A percentile compares a stretch with the other conserved stretches of the same genome.
Evolutionary conservation across 2,797 vertebrate species (phyloP).

Genomic region (Geotrypetes seraphini): DNA sequence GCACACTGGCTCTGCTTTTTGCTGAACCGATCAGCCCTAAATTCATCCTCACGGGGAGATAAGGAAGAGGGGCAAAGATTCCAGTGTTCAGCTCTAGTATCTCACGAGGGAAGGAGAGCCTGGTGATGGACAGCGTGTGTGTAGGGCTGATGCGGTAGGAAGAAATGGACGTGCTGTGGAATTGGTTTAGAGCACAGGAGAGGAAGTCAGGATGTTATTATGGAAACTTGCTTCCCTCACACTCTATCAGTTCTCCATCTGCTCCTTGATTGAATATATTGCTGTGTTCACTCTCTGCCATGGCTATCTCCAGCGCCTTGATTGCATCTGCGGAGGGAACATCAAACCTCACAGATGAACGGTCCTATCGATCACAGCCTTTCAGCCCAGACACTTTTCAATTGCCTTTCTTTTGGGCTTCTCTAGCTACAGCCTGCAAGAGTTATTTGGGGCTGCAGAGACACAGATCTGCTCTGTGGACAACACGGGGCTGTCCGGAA

Average conservation of each 20-base stretch:
- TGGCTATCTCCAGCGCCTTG: conserved; percentile 28
- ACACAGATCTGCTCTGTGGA: too few relatives aligned
- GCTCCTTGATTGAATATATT: conserved; percentile 45
- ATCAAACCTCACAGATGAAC: conserved; percentile 27
- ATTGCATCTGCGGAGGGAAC: conserved; percentile 35
- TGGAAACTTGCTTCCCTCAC: conserved; percentile 22
- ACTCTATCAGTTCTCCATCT: conserved; percentile 41
- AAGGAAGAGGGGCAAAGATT: too few relatives aligned
- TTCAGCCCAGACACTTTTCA: conserved; percentile 9
- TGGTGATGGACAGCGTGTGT: too few relatives aligned
- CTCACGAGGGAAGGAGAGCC: too few relatives aligned
- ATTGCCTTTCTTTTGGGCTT: conserved; percentile 16
- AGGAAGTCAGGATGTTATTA: conserved; percentile 4
- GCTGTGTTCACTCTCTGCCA: conserved; percentile 9
- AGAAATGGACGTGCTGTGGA: conserved; percentile 5
- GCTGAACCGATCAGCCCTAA: too few relatives aligned
- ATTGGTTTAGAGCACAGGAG: conserved; percentile 1
- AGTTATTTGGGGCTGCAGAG: too few relatives aligned
- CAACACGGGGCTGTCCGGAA: too few relatives aligned
- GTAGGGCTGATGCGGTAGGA: too few relatives aligned
- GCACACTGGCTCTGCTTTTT: too few relatives aligned
- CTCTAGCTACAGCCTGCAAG: neutral
- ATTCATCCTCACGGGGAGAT: too few relatives aligned
- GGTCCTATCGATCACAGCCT: conserved; percentile 9
- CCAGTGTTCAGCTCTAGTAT: too few relatives aligned